A percentile compares a stretch with the other conserved stretches of the same genome.
Evolutionary conservation across 2,113 vertebrate species (phyloP).

Genomic region (Oenanthe melanoleuca): DNA sequence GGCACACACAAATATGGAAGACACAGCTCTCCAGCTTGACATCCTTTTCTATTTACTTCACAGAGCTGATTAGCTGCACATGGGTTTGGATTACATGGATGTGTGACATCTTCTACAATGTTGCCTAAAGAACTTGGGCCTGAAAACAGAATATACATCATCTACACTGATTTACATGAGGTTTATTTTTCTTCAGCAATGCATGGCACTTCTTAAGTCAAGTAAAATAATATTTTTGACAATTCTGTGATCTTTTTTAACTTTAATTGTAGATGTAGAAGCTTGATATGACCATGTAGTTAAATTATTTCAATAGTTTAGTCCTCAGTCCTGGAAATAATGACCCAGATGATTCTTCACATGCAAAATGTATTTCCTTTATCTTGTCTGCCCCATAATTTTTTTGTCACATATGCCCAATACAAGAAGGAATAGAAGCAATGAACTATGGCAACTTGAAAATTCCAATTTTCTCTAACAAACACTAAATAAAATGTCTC

Average conservation of each 20-base stretch:
- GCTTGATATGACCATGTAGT: not conserved
- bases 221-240: not conserved
- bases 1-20: constrained; percentile 90
- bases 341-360: not conserved
- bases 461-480: not conserved
- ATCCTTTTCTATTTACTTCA: constrained; percentile 94
- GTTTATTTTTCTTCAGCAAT: not conserved
- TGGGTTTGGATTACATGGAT: constrained; percentile 97
- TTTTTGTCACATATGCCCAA: not conserved
- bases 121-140: constrained; percentile 87
- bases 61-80: constrained; percentile 92
- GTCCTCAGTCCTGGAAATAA: not conserved
- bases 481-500: not conserved
- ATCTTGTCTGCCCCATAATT: not conserved
- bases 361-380: not conserved
- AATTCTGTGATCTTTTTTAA: not conserved
- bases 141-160: constrained; percentile 56
- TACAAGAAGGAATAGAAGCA: not conserved
- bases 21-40: constrained; percentile 84
- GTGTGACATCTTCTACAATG: constrained; percentile 90
- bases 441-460: not conserved
- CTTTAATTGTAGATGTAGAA: not conserved
- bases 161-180: not conserved
- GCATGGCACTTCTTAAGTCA: not conserved
- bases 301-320: not conserved